Evolutionary conservation across 2,797 vertebrate genomes (phyloP), one percentile per base, ranked within the genome.

Genomic region (Protonibea diacanthus): DNA sequence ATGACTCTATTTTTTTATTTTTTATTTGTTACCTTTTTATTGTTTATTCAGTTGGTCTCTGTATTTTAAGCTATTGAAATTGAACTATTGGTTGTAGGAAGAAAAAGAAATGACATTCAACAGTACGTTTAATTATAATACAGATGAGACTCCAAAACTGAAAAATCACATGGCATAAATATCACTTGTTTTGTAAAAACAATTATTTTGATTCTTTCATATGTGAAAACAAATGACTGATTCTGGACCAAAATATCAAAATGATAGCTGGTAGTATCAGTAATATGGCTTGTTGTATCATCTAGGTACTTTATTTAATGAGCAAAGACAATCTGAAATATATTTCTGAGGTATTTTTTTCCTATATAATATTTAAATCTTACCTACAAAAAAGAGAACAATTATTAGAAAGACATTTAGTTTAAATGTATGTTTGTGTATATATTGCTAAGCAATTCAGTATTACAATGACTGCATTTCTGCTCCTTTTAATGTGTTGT

Each of bases 231-330:
- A 62, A 55, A 57, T 20, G 3, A 15, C 14, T 20, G 2, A 42
- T 59, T 74, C 29, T 71, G 45, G 47, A 56, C 44, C 21, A 76
- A 67, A 71, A 14, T 40, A 27, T 70, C n/a, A 63, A 55, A 68
- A 38, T 48, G 20, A 33, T 33, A 40, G 12, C n/a, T 57, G 5
- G 55, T 58, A 48, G 66, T 27, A 47, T 57, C 8, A 33, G 21
- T n/a, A 62, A 47, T 29, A 55, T 18, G 52, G 20, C 20, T 70
- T 52, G 21, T 65, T 59, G 15, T 75, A 56, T 86, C 47, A 71
- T 80, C 45, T 71, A 88, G 87, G 91, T 91, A 92, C 90, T 87
- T 63, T 21, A 61, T 57, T 67, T 8, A 81, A 69, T 20, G 13
- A 59, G 49, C 18, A 71, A 73, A 74, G 51, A 78, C 48, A 58